Percentiles rank a stretch among this genome's conserved stretches.
Conservation (phyloP, 2,888 invertebrate genomes). For the Tyria jacobaeae region DNA sequence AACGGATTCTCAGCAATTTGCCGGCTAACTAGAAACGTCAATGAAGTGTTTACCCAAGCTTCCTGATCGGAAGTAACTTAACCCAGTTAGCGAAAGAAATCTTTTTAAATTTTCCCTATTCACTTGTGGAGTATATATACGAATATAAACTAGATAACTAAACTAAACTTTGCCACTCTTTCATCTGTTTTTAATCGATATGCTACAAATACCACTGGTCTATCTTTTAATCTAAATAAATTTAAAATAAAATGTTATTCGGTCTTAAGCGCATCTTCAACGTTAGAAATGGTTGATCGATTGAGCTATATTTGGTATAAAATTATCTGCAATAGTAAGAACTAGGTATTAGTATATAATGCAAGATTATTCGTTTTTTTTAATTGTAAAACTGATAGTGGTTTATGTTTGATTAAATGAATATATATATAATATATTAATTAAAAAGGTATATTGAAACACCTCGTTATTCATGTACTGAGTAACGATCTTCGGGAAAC, state of each 20-base stretch:
- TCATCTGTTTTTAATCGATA: not conserved
- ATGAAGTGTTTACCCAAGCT: constrained; percentile 35
- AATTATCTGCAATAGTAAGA: too few species aligned
- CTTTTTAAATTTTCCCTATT: not conserved
- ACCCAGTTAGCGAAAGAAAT: constrained; percentile 1
- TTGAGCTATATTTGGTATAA: too few species aligned
- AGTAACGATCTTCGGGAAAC: too few species aligned
- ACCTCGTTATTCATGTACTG: too few species aligned
- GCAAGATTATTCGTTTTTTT: too few species aligned
- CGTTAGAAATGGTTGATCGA: too few species aligned
- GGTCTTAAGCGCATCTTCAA: too few species aligned
- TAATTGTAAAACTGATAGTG: too few species aligned
- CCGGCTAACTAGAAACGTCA: constrained; percentile 20
- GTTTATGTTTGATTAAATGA: too few species aligned
- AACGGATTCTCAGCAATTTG: constrained; percentile 34
- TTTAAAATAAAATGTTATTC: not conserved
- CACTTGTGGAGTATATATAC: not conserved
- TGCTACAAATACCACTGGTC: not conserved
- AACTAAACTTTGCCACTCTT: not conserved
- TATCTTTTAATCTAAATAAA: not conserved
- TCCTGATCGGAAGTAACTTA: constrained; percentile 25
- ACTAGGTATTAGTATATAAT: too few species aligned
- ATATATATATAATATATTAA: too few species aligned
- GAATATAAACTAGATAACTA: not conserved
- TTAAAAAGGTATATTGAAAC: too few species aligned